Evolutionary conservation across 2,113 vertebrate genomes (phyloP), one percentile per base, ranked within the genome.

Genomic region (Eidolon helvum): DNA sequence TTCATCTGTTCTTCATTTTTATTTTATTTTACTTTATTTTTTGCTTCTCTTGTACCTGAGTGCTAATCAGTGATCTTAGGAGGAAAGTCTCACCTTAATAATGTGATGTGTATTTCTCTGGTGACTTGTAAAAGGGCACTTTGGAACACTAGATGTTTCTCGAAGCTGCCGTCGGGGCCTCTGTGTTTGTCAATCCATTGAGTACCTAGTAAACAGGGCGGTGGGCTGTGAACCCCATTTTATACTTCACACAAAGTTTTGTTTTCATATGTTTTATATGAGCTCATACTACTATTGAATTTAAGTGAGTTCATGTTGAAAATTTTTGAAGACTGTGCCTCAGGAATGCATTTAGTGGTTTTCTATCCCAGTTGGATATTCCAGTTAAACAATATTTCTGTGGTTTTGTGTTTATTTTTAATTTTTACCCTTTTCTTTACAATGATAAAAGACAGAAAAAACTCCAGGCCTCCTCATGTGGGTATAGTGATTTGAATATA

Each of bases 391-490:
- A 87, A 66, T 69, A 69, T 84, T 79, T 85, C 50, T 77, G 63
- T 91, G 78, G 26, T 55, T 68, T 90, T 94, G 22, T 79, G 28
- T 78, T 94, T 96, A 48, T 94, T 79, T 93, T 91, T 8, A 78
- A 43, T 59, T 91, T 89, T 63, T 77, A 87, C 21, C 16, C 21
- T 90, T 87, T 24, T 90, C 40, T 80, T 96, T 74, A 57, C 22
- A 83, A 80, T 90, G 50, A 50, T 59, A 74, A 68, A 96, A 48
- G 16, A 55, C 24, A 55, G 3, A 35, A 68, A 74, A 96, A 61
- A 78, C 80, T 77, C 19, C 33, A 91, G 65, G 9, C 21, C 90
- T 91, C 12, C n/a, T 78, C 50, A 38, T 19, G 3, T 90, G 69
- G 57, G 33, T 82, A 12, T 87, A n/a, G n/a, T 84, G 26, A 82